Base-by-base conservation (phyloP, 2,888 invertebrate species). In the Stenotaenia linearis region DNA sequence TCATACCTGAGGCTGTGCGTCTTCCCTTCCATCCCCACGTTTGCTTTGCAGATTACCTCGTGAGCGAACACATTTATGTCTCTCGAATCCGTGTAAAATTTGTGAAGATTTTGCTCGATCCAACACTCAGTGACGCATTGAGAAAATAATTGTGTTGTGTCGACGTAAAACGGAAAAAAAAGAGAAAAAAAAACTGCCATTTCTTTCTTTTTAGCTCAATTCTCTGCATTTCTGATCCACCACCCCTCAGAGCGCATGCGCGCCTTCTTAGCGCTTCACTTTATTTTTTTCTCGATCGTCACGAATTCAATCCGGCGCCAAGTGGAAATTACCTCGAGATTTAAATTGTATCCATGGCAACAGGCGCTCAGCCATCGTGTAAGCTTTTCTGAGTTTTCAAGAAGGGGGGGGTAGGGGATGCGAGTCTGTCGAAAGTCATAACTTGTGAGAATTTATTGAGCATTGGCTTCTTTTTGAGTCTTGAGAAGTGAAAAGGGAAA, bases 271-370 rank as follows among this genome's bases (percentile, higher is more conserved):
- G 56, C 9, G 4, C 56, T 56, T 56, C 56, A 56, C 56, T 23
- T 23, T 56, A 18, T 56, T 21, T 56, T 56, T 0, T 23, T 23
- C 7, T 56, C 18, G 56, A 56, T 56, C 56, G 56, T 56, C 21
- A 56, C 56, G 56, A n/a, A 56, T 56, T 56, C 56, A 56, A 56
- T 56, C 56, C 56, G 56, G 56, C 18, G 56, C 56, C 56, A 56
- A 56, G 56, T 56, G 56, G 56, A 56, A 56, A 56, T 56, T 56
- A 56, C 56, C 56, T 56, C 56, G 56, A 56, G 56, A 56, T 56
- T 56, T 56, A 56, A 56, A 56, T 56, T 56, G 56, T 56, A 56
- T 56, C 56, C 56, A 56, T 56, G 56, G 56, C 56, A 56, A 56
- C 56, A 56, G 56, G 56, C 56, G 56, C 56, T 56, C 56, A 56